Evolutionary conservation across 2,888 invertebrate species (phyloP), one percentile per base, ranked within the genome.

Genomic region (Reticulitermes lucifugus): DNA sequence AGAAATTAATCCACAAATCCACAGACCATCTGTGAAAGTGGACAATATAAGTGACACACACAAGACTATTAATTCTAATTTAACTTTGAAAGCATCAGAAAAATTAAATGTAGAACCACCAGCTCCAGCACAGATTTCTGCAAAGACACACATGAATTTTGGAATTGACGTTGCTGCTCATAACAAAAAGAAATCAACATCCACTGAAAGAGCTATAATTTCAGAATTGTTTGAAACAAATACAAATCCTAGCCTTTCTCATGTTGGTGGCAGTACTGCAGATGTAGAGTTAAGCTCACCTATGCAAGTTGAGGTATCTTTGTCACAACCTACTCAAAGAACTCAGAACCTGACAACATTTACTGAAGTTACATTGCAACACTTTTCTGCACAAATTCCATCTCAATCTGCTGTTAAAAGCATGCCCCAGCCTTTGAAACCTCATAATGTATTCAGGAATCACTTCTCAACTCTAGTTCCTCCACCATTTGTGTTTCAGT

Each of bases 401-500:
- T 41, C 51, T 1, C 79, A 70, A 14, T 29, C 80, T 22, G n/a
- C 80, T 71, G 22, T 82, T 75, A 75, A 75, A 22, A 84, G 70
- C n/a, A 35, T 84, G 29, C 59, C 71, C 18, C n/a, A 55, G 18
- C 85, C 82, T 29, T 18, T 25, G 6, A 85, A 79, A 60, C 25
- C 51, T 18, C 73, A 59, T 9, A 25, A 71, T 25, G n/a, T 82
- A 1, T 82, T 73, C 18, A 71, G 60, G 7, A 82, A 51, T 29
- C 29, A 75, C 12, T 71, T 41, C 41, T 25, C 83, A 46, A 65
- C 80, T 14, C 79, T 83, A 71, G 10, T 29, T 22, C 84, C 86
- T 29, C 83, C 84, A 71, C 73, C 80, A 73, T 60, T 80, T 75
- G 43, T 75, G 25, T 80, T 85, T 79, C 90, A 77, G 12, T 25